Conservation (phyloP, 2,888 invertebrate species). For the Halictus quadricinctus region DNA sequence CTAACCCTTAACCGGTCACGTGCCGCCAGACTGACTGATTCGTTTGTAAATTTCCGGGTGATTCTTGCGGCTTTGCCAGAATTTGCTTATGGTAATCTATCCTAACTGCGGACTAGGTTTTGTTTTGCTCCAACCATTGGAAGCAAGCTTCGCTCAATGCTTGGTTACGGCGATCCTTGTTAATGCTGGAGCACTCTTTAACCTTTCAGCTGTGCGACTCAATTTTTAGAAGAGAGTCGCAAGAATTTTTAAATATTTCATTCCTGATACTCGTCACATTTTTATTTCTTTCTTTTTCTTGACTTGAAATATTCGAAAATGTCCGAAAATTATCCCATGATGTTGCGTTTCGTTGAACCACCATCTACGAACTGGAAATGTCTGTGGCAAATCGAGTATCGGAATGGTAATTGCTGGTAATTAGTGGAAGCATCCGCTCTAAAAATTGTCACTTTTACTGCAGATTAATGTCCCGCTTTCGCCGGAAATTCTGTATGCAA, state of each 20-base stretch:
- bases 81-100: background rate
- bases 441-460: background rate
- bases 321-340: too few species aligned
- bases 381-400: background rate
- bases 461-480: background rate
- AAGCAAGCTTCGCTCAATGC: background rate
- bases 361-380: background rate
- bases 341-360: background rate
- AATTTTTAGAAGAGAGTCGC: background rate
- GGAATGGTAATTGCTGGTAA: background rate
- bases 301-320: too few species aligned
- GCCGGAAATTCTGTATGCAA: constrained; percentile 4
- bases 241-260: background rate
- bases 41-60: constrained; percentile 5
- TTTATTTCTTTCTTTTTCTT: background rate
- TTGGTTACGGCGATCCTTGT: background rate
- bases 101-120: background rate
- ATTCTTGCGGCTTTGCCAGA: constrained; percentile 10
- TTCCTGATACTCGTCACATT: background rate
- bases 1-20: constrained; percentile 11
- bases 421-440: background rate
- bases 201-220: background rate
- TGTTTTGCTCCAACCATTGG: background rate
- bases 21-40: background rate
- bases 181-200: background rate